Conservation (phyloP, 2,888 invertebrate species). For the Macaria liturata region DNA sequence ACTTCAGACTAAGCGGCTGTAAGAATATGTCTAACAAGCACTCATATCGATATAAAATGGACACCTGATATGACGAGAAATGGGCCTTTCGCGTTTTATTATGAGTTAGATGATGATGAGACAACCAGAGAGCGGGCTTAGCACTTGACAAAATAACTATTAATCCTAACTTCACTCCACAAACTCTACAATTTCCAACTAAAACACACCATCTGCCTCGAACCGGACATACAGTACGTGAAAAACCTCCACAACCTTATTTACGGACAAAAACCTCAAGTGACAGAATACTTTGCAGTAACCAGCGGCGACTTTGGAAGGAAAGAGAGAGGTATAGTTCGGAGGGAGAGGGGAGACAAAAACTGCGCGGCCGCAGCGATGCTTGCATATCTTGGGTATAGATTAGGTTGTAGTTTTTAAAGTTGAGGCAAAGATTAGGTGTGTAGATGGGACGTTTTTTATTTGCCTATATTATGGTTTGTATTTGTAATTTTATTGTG, state of each 20-base stretch:
- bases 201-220: neutral
- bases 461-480: too few species aligned
- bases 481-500: neutral
- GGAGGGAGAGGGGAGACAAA: conserved; percentile 51
- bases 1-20: too few species aligned
- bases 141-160: too few species aligned
- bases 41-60: too few species aligned
- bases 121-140: too few species aligned
- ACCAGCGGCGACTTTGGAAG: conserved; percentile 62
- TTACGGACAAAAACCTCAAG: conserved; percentile 56
- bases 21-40: too few species aligned
- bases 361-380: conserved; percentile 64
- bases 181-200: too few species aligned
- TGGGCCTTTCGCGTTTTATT: too few species aligned
- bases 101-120: too few species aligned
- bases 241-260: conserved; percentile 46
- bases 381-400: conserved; percentile 65
- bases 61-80: too few species aligned
- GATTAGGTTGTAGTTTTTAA: conserved; percentile 37
- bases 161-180: too few species aligned
- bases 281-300: conserved; percentile 8
- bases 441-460: conserved; percentile 24
- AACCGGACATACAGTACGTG: conserved; percentile 36
- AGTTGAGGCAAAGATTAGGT: neutral
- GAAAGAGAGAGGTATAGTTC: conserved; percentile 47